Evolutionary conservation across 2,797 vertebrate genomes (phyloP).

Genomic region (Emydoidea blandingii): DNA sequence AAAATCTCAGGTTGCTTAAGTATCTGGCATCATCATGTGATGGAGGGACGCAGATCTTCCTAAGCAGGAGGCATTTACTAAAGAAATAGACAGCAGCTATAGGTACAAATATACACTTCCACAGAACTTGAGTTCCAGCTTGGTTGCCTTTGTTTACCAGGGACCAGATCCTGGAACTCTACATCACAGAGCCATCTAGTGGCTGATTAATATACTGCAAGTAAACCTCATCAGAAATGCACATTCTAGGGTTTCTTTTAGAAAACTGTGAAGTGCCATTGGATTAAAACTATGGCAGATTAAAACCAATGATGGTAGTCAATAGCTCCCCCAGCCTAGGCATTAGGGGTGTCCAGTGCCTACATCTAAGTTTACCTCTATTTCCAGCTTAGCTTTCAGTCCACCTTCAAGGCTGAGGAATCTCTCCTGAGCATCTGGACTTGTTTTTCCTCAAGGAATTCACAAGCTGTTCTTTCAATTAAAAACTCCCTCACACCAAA

Average conservation of each 20-base stretch:
- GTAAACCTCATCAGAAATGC: not conserved
- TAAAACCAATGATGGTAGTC: not conserved
- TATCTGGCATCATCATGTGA: rapidly evolving
- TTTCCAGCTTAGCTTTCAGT: not conserved
- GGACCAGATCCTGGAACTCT: not conserved
- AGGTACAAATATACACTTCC: rapidly evolving
- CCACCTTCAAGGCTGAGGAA: not conserved
- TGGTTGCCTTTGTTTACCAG: rapidly evolving
- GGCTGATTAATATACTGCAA: rapidly evolving
- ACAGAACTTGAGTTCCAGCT: not conserved
- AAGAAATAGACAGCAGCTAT: not conserved
- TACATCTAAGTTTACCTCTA: not conserved
- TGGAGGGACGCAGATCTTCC: not conserved
- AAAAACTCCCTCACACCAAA: not conserved
- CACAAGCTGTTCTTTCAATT: not conserved
- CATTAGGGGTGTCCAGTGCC: not conserved
- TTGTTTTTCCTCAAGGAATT: not conserved
- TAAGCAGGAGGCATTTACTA: not conserved
- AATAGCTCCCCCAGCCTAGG: not conserved
- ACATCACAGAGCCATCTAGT: not conserved
- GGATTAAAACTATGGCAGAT: not conserved
- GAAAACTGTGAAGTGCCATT: rapidly evolving
- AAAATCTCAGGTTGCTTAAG: not conserved
- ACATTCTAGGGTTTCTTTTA: not conserved
- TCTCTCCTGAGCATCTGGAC: not conserved